phyloP scores from a whole-genome alignment of 2,113 vertebrate species.

The Syrrhaptes paradoxus region DNA sequence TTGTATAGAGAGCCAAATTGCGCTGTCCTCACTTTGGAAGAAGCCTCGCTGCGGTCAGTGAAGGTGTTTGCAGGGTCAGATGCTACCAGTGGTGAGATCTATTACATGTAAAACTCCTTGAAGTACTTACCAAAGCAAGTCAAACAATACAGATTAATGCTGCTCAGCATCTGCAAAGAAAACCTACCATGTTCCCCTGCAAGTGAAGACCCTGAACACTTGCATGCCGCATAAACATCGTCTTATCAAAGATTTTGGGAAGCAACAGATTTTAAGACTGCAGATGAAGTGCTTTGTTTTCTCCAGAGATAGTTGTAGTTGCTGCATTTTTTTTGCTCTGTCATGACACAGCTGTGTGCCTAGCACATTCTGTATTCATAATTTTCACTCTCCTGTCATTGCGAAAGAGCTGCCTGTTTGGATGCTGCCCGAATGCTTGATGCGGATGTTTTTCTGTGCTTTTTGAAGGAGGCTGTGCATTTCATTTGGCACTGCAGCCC shows the following conservation, averaged over 20 bases:
- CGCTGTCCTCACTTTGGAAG: not conserved
- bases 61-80: not conserved
- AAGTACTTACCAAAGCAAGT: not conserved
- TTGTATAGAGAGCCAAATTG: not conserved
- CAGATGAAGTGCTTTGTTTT: not conserved
- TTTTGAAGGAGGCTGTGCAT: not conserved
- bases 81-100: not conserved
- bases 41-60: not conserved
- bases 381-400: not conserved
- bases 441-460: not conserved
- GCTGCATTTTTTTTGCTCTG: not conserved
- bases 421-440: not conserved
- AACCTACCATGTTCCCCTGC: not conserved
- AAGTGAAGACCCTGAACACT: not conserved
- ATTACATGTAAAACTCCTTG: not conserved
- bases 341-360: not conserved
- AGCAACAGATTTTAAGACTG: not conserved
- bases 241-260: not conserved
- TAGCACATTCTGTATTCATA: not conserved
- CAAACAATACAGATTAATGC: not conserved
- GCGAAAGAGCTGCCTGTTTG: not conserved
- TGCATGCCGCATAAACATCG: not conserved
- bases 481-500: not conserved
- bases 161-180: not conserved
- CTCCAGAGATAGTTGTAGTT: not conserved